Base-by-base conservation (phyloP, 2,888 invertebrate genomes). In the Apamea anceps region DNA sequence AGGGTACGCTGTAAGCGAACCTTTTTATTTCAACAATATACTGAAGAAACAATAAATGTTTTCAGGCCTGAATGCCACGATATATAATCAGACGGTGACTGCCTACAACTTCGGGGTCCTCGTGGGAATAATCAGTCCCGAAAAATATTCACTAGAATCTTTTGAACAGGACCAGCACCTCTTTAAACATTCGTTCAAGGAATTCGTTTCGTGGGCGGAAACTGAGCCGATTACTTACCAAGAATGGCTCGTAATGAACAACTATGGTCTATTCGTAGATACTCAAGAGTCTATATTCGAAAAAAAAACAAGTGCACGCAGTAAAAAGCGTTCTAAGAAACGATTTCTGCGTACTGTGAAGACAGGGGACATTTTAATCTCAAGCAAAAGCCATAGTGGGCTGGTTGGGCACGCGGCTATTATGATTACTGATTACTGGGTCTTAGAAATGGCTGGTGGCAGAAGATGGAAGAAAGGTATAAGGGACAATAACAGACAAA, bases 241-340 rank as follows among this genome's bases (percentile, higher is more conserved):
- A n/a, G 92, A 95, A 87, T 95, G 95, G 93, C 92, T 95, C 54
- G 86, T 95, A 82, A 88, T 94, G 85, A 95, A 95, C 88, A 94
- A 95, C 91, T 96, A 93, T 79, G 94, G 94, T 12, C 86, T 95
- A 86, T 84, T 94, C 28, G 68, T 87, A 42, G 94, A 95, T 87
- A 95, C 94, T 72, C 92, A 94, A 57, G 93, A 94, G 87, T 94
- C 94, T 57, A 85, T 95, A 82, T 92, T 93, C 48, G 75, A 90
- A 62, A 92, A 84, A 77, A 94, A 94, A 92, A 92, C 93, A 60
- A 90, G 67, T 48, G 92, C 91, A 78, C 90, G 93, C 10, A 93
- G 91, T 80, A 93, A 37, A 12, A 12, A 88, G 0, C 7, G 13
- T 74, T 92, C 93, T 72, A 95, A 94, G 78, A 88, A 91, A 21